Conservation (phyloP, 1,140 invertebrate genomes). For the Lethocerus indicus region DNA sequence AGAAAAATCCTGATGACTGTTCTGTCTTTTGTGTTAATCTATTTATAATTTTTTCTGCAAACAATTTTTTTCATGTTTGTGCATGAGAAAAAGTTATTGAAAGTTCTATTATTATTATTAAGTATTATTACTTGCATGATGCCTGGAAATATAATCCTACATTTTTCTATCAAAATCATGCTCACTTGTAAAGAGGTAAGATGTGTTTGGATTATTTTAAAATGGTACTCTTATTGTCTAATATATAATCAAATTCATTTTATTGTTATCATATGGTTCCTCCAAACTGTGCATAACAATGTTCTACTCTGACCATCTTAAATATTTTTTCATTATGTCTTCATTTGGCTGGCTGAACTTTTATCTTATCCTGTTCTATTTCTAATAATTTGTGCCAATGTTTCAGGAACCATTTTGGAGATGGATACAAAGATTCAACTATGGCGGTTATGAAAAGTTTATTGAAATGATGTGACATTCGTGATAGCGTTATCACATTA, state of each 20-base stretch:
- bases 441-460: constrained; percentile 17
- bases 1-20: no score
- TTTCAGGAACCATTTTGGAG: constrained; percentile 21
- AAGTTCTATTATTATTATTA: no score
- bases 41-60: no score
- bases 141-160: no score
- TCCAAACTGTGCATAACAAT: neutral
- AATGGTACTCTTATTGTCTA: neutral
- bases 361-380: neutral
- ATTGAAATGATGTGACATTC: constrained; percentile 17
- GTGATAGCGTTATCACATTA: no score
- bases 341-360: neutral
- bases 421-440: constrained; percentile 16
- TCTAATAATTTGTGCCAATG: neutral
- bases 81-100: no score
- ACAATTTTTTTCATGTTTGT: no score
- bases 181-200: no score
- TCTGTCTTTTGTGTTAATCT: no score
- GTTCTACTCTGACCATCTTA: neutral
- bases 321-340: neutral
- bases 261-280: neutral
- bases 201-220: no score
- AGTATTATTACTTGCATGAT: no score
- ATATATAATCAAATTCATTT: neutral
- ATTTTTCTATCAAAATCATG: no score